A percentile compares a stretch with the other conserved stretches of the same genome.
Evolutionary conservation across 1,140 invertebrate species (phyloP).

Genomic region (Drosophila ironensis): DNA sequence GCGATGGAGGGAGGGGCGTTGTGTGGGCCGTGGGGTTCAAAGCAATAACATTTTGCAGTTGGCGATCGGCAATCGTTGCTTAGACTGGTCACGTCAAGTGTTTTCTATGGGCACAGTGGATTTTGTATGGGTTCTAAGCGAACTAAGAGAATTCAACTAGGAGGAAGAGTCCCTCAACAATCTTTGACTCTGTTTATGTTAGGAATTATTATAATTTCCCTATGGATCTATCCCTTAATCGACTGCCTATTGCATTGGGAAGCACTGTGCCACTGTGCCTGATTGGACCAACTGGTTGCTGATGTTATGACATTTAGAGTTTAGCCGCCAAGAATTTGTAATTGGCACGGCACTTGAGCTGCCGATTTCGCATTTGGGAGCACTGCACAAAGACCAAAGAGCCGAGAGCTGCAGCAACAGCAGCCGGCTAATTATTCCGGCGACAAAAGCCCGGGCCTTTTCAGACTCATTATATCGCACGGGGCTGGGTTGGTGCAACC

Average conservation of each 20-base stretch:
- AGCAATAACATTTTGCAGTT: constrained; percentile 44
- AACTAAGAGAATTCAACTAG: too few relatives aligned
- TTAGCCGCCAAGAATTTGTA: constrained; percentile 52
- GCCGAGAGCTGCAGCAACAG: neutral
- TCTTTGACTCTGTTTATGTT: too few relatives aligned
- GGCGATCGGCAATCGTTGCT: constrained; percentile 19
- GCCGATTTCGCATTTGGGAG: constrained; percentile 12
- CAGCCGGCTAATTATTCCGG: constrained; percentile 44
- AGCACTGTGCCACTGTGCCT: constrained; percentile 55
- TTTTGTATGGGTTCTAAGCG: neutral
- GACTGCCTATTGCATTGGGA: too few relatives aligned
- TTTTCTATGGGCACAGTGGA: constrained; percentile 23
- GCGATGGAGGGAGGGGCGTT: constrained; percentile 18
- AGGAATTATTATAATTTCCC: too few relatives aligned
- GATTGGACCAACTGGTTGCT: neutral
- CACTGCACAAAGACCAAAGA: too few relatives aligned
- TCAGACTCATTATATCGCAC: constrained; percentile 21
- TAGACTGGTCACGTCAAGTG: constrained; percentile 42
- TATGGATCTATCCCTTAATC: too few relatives aligned
- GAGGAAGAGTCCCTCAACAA: too few relatives aligned
- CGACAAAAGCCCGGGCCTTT: constrained; percentile 38
- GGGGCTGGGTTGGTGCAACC: constrained; percentile 49
- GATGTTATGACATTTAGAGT: constrained; percentile 57
- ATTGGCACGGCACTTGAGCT: constrained; percentile 22
- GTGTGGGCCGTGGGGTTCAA: constrained; percentile 31